Evolutionary conservation across 2,888 invertebrate genomes (phyloP), one percentile per base, ranked within the genome.

Genomic region (Aporophyla lueneburgensis): DNA sequence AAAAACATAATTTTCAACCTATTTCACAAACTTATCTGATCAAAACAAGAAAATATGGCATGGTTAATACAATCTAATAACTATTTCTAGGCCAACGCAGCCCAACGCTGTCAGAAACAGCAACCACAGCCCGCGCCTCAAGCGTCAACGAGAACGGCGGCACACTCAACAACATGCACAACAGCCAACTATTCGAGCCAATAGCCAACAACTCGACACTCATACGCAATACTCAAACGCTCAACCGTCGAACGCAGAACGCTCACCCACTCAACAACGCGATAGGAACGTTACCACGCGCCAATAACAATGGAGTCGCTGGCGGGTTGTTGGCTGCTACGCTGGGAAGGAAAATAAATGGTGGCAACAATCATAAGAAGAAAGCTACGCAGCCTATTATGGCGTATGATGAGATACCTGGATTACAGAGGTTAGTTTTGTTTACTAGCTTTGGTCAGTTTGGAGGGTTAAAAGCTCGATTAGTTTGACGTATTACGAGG

Each of bases 101-200:
- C 94, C 98, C 98, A 24, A 98, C 98, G 0, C 97, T 98, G 87
- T 98, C 98, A 0, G 98, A 98, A 90, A 98, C 98, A 0, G 98
- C 98, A 0, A 98, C 98, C 0, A 98, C 98, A 0, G 98, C 98
- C 0, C 97, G 98, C 63, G 98, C 98, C 0, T 98, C 98, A 0
- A 98, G 98, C 91, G 97, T 97, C 76, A 97, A 97, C 88, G 96
- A 96, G 65, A 96, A 95, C 81, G 92, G 92, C 54, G 92, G 93
- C 0, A 94, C 94, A 0, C 86, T 95, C 3, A 95, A 96, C 91
- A 96, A 96, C 86, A 89, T 80, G 21, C 89, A 91, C 74, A 86
- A 86, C 74, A 84, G 90, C 46, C 92, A 92, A 74, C 72, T 90
- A 27, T 94, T 92, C 89, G 94, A 95, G 82, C 86, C 89, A 0